A percentile compares a stretch with the other conserved stretches of the same genome.
Conservation (phyloP, 1,140 invertebrate species). For the Papilio polytes region DNA sequence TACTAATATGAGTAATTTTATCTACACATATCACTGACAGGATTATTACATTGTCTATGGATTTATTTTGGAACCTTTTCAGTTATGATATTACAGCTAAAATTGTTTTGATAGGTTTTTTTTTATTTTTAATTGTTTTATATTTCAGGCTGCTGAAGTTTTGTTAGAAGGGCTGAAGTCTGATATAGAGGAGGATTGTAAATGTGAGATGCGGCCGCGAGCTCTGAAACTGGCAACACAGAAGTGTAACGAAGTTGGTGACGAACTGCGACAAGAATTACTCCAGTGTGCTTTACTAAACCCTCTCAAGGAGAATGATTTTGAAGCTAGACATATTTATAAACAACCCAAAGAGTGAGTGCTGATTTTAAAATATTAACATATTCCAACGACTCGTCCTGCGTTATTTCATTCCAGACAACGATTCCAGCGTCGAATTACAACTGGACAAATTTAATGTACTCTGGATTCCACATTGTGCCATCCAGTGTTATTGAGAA, state of each 20-base stretch:
- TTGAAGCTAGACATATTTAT: conserved; percentile 58
- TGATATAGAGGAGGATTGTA: conserved; percentile 51
- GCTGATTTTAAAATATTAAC: background rate
- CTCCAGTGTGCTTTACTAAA: conserved; percentile 43
- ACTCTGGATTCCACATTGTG: background rate
- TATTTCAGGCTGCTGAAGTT: conserved; percentile 62
- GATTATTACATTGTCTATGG: too few relatives aligned
- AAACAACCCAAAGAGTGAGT: conserved; percentile 73
- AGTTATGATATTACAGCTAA: too few relatives aligned
- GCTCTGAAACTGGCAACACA: conserved; percentile 53
- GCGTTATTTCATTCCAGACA: too few relatives aligned
- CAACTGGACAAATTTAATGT: too few relatives aligned
- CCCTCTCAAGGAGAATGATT: conserved; percentile 55
- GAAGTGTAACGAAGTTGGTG: conserved; percentile 44
- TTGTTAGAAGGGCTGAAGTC: conserved; percentile 64
- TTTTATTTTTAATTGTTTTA: background rate
- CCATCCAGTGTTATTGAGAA: background rate
- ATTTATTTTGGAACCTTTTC: too few relatives aligned
- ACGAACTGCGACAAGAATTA: conserved; percentile 31
- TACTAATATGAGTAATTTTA: background rate
- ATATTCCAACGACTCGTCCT: background rate
- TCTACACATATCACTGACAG: too few relatives aligned
- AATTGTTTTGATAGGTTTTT: too few relatives aligned
- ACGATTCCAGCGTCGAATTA: too few relatives aligned
- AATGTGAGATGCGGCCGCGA: conserved; percentile 58